Percentiles rank a stretch among this genome's conserved stretches.
phyloP scores from a whole-genome alignment of 2,113 vertebrate genomes.

The Xiphias gladius region DNA sequence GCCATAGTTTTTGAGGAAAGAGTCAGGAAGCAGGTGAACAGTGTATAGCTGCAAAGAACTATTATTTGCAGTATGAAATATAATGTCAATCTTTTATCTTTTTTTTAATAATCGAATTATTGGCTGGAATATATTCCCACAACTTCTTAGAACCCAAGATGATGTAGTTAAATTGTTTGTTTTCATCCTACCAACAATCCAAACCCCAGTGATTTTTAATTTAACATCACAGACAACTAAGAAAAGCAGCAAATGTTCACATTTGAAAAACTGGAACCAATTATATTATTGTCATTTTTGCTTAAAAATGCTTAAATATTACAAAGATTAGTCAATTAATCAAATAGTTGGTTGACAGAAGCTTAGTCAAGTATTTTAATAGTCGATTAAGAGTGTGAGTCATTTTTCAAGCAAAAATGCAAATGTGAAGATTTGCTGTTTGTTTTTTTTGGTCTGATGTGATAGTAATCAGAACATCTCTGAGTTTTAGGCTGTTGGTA shows the following conservation, averaged over 20 bases:
- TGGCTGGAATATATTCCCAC: background rate
- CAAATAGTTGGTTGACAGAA: background rate
- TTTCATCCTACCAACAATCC: too few relatives aligned
- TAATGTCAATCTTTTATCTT: background rate
- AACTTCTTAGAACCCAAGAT: background rate
- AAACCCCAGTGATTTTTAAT: background rate
- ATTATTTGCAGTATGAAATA: slow-evolving; percentile 17
- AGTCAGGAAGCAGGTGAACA: slow-evolving; percentile 17
- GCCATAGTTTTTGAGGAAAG: slow-evolving; percentile 30
- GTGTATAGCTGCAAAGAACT: background rate
- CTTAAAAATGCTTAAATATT: background rate
- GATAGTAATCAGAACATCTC: too few relatives aligned
- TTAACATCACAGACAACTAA: background rate
- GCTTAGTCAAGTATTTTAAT: background rate
- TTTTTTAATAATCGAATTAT: background rate
- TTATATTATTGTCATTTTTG: background rate
- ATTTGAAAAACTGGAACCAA: background rate
- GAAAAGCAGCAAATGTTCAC: background rate
- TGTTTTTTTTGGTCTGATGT: slow-evolving; percentile 1
- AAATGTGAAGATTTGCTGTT: background rate
- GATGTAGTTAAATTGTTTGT: background rate
- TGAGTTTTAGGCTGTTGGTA: too few relatives aligned
- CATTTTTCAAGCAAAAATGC: background rate
- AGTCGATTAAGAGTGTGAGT: background rate
- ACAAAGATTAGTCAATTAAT: background rate